phyloP scores from a whole-genome alignment of 1,140 invertebrate genomes.

The Augochlora pura region DNA sequence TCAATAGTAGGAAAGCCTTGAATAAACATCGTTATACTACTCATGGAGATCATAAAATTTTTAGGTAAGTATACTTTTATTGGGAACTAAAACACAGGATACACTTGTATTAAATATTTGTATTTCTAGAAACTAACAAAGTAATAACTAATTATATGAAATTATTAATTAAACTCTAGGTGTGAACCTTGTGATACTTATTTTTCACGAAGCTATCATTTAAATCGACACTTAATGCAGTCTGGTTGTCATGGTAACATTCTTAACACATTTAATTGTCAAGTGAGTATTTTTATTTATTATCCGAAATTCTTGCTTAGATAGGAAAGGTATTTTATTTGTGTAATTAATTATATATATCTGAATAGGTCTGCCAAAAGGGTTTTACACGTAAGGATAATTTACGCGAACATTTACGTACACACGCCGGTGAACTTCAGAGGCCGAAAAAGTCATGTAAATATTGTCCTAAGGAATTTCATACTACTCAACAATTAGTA shows the following conservation, averaged over 20 bases:
- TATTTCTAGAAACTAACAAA: too few species aligned
- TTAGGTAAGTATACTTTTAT: constrained; percentile 58
- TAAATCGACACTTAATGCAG: constrained; percentile 87
- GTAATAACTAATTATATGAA: constrained; percentile 46
- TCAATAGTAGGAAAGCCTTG: constrained; percentile 79
- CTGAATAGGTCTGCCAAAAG: constrained; percentile 85
- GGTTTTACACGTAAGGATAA: constrained; percentile 89
- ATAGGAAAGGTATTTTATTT: constrained; percentile 60
- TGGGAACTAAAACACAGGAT: background rate
- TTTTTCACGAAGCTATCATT: constrained; percentile 88
- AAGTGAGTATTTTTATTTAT: constrained; percentile 75
- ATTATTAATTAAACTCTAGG: constrained; percentile 71
- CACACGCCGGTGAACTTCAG: constrained; percentile 85
- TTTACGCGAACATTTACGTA: constrained; percentile 87
- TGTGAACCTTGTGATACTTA: constrained; percentile 83
- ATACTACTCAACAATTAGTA: constrained; percentile 84
- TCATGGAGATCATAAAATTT: constrained; percentile 71
- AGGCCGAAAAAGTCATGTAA: constrained; percentile 85
- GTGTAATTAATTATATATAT: constrained; percentile 12
- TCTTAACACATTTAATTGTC: constrained; percentile 82
- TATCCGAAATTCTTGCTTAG: background rate
- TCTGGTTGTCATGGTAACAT: constrained; percentile 86
- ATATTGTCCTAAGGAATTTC: constrained; percentile 86
- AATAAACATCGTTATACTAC: constrained; percentile 81
- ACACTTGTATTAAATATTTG: too few species aligned